These are phyloP conservation scores for Xyrichtys novacula DNA, from an alignment of 2,797 vertebrate species.

Conservation along the genomic window DNA sequence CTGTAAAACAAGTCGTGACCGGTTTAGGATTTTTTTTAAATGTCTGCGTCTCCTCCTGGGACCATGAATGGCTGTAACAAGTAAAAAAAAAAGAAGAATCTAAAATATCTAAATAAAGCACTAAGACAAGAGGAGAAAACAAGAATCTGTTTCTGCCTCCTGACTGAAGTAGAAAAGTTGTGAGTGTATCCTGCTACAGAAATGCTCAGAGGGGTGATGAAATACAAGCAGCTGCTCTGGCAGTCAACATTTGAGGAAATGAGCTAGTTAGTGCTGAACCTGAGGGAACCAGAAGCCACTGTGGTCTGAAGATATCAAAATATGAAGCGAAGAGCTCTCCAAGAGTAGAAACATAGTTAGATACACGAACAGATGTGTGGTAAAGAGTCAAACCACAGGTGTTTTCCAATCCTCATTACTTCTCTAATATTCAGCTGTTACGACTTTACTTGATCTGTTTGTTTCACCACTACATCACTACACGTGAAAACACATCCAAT, in stretches of 20 bases:
- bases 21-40: no score
- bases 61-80: no score
- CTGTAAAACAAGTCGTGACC: no score
- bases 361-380: not conserved
- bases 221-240: not conserved
- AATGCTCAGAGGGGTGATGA: fast-evolving
- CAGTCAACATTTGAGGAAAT: not conserved
- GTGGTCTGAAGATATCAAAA: not conserved
- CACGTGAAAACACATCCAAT: not conserved
- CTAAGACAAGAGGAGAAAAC: not conserved
- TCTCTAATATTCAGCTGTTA: not conserved
- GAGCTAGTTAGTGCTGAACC: not conserved
- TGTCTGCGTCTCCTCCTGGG: no score
- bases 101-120: no score
- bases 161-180: slow-evolving; percentile 11
- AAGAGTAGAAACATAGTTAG: not conserved
- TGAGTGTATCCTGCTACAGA: no score
- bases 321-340: not conserved
- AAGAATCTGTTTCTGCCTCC: not conserved
- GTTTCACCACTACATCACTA: not conserved
- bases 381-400: not conserved
- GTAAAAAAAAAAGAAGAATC: no score
- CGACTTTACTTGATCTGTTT: not conserved
- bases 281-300: slow-evolving; percentile 10
- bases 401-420: no score